Conservation (phyloP, 2,888 invertebrate genomes). For the Tipula lateralis region DNA sequence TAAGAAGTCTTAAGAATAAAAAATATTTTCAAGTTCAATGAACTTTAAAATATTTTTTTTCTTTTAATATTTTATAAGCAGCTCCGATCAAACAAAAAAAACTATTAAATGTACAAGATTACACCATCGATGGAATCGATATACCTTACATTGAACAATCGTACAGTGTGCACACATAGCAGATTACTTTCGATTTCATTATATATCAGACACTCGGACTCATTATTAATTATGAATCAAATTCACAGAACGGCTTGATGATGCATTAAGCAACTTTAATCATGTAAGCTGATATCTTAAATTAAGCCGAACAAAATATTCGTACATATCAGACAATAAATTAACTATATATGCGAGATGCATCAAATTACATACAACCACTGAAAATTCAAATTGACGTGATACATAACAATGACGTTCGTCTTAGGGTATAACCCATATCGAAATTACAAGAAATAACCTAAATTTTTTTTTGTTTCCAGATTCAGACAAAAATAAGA, state of each 20-base stretch:
- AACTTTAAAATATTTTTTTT: not conserved
- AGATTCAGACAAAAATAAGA: not conserved
- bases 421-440: not conserved
- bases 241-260: not conserved
- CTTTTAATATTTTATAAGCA: not conserved
- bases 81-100: not conserved
- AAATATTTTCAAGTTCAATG: not conserved
- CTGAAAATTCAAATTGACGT: not conserved
- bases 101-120: too few species aligned
- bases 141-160: too few species aligned
- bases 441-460: not conserved
- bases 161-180: too few species aligned
- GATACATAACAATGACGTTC: not conserved
- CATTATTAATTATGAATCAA: not conserved
- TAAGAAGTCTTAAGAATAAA: not conserved
- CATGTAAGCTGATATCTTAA: not conserved
- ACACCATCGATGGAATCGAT: too few species aligned
- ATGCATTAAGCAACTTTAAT: too few species aligned
- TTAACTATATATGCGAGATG: not conserved
- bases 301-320: not conserved
- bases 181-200: too few species aligned
- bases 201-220: not conserved
- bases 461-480: not conserved
- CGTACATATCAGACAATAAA: too few species aligned
- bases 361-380: not conserved